Evolutionary conservation across 2,888 invertebrate species (phyloP).

Genomic region (Heliconius sara): DNA sequence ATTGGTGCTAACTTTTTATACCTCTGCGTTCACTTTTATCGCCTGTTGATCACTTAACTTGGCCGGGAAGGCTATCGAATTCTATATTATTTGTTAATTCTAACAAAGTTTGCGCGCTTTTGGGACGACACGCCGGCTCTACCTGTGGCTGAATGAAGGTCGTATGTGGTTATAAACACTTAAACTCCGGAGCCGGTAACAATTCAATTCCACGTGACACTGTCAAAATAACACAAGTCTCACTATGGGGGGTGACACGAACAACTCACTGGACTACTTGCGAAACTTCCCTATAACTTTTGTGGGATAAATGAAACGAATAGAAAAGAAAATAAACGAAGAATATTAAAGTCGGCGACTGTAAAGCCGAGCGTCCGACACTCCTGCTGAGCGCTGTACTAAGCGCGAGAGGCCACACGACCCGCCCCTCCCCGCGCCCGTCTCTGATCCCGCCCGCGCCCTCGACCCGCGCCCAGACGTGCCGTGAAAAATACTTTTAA

Average conservation of each 20-base stretch:
- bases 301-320: slow-evolving; percentile 80
- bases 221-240: slow-evolving; percentile 75
- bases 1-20: slow-evolving; percentile 61
- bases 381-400: slow-evolving; percentile 84
- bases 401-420: slow-evolving; percentile 79
- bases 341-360: slow-evolving; percentile 81
- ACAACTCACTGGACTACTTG: slow-evolving; percentile 63
- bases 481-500: slow-evolving; percentile 68
- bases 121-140: slow-evolving; percentile 73
- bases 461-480: slow-evolving; percentile 71
- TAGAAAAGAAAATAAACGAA: slow-evolving; percentile 84
- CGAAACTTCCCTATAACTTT: slow-evolving; percentile 68
- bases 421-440: slow-evolving; percentile 69
- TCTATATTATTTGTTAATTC: slow-evolving; percentile 45
- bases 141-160: slow-evolving; percentile 76
- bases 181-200: slow-evolving; percentile 81
- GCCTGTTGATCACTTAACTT: slow-evolving; percentile 56
- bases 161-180: slow-evolving; percentile 78
- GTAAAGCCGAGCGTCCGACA: slow-evolving; percentile 82
- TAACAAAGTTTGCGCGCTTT: slow-evolving; percentile 57
- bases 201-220: slow-evolving; percentile 79
- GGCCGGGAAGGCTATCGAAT: slow-evolving; percentile 47
- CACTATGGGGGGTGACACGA: slow-evolving; percentile 61
- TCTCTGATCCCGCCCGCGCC: slow-evolving; percentile 66
- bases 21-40: slow-evolving; percentile 50